Conservation (phyloP, 1,140 invertebrate genomes). For the Tribolium castaneum region DNA sequence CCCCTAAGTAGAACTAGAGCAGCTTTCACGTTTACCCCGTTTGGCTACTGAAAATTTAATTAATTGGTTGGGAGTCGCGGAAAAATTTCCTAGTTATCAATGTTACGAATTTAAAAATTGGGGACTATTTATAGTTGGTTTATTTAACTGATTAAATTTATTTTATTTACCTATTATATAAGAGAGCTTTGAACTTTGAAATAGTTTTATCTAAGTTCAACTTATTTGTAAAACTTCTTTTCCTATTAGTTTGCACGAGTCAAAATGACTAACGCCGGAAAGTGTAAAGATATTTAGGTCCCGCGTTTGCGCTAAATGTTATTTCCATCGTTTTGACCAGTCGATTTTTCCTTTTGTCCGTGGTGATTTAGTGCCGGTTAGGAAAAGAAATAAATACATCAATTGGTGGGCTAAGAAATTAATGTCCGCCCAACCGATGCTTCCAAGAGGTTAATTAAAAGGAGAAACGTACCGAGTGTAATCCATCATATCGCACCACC, state of each 20-base stretch:
- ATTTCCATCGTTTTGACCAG: background rate
- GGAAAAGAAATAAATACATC: constrained; percentile 41
- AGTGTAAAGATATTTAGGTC: background rate
- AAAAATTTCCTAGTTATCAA: background rate
- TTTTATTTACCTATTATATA: background rate
- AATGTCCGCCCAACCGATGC: constrained; percentile 50
- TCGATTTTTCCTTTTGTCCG: background rate
- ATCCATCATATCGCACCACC: constrained; percentile 1
- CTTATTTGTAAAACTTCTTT: background rate
- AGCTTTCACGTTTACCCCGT: background rate
- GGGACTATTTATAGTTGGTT: background rate
- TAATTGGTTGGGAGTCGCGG: background rate
- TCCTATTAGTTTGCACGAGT: background rate
- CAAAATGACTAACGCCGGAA: background rate
- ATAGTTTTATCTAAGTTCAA: background rate
- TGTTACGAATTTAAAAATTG: background rate
- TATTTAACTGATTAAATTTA: background rate
- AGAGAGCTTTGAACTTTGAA: background rate
- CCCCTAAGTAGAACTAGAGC: background rate
- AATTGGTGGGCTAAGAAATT: constrained; percentile 49
- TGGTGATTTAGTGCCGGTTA: background rate
- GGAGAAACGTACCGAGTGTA: background rate
- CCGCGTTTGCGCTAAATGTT: background rate
- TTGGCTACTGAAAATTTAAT: background rate
- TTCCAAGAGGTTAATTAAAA: constrained; percentile 42